These are phyloP conservation scores for Thaumatotibia leucotreta DNA, from an alignment of 1,140 invertebrate genomes.

Conservation along the genomic window DNA sequence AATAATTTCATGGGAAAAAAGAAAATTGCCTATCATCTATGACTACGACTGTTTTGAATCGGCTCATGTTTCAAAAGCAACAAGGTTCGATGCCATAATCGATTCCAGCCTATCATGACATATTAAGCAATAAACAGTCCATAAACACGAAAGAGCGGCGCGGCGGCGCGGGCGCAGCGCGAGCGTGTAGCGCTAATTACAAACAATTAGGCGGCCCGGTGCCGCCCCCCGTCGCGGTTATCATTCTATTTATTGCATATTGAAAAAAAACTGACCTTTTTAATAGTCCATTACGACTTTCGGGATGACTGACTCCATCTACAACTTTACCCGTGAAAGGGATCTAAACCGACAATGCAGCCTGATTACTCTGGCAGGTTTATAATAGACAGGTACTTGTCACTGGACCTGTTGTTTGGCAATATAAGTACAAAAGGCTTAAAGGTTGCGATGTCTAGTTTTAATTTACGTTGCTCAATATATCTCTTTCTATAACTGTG, in stretches of 20 bases:
- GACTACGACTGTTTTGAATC: background rate
- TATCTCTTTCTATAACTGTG: too few relatives aligned
- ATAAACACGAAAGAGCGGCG: constrained; percentile 41
- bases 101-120: constrained; percentile 26
- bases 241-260: constrained; percentile 59
- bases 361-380: background rate
- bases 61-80: constrained; percentile 2
- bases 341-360: background rate
- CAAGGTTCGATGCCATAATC: constrained; percentile 1
- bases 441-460: too few relatives aligned
- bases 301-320: constrained; percentile 20
- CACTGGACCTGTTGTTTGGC: background rate
- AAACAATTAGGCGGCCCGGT: constrained; percentile 51
- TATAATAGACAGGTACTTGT: background rate
- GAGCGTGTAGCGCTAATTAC: constrained; percentile 41
- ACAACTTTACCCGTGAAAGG: background rate
- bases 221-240: constrained; percentile 37
- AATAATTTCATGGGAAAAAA: background rate
- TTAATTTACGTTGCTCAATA: too few relatives aligned
- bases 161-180: background rate
- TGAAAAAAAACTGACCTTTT: constrained; percentile 44
- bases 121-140: constrained; percentile 67
- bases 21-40: background rate
- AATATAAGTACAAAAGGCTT: too few relatives aligned
- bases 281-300: constrained; percentile 31